phyloP scores from a whole-genome alignment of 2,113 vertebrate species.

The Mesembrinibis cayennensis region DNA sequence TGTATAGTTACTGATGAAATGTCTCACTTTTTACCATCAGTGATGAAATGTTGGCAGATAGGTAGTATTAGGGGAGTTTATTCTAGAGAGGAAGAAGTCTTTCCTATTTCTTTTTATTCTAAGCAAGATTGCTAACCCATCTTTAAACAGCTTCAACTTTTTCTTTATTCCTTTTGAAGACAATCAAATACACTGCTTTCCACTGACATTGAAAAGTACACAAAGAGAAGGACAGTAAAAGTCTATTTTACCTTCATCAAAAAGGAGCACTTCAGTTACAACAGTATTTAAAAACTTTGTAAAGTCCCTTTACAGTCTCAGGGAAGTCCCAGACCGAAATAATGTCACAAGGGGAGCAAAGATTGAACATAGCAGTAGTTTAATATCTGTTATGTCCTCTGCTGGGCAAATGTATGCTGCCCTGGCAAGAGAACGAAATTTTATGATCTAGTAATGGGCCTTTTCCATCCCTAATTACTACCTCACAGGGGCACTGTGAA shows the following conservation, averaged over 20 bases:
- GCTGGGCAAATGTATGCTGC: background rate
- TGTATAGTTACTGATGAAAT: background rate
- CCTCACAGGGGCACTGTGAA: constrained; percentile 6
- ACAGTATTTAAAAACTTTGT: background rate
- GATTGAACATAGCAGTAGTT: background rate
- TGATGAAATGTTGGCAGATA: background rate
- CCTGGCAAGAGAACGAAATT: constrained; percentile 10
- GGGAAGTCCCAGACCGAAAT: background rate
- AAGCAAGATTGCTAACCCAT: background rate
- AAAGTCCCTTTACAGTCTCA: background rate
- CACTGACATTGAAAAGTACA: background rate
- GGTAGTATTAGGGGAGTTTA: background rate
- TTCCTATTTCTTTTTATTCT: background rate
- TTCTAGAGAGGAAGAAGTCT: background rate
- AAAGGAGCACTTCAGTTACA: background rate
- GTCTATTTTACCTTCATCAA: background rate
- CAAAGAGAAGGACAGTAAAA: background rate
- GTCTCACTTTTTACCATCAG: background rate
- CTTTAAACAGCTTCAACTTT: background rate
- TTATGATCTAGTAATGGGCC: background rate
- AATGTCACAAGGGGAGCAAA: background rate
- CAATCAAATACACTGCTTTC: background rate
- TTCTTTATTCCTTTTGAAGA: background rate
- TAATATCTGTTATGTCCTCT: constrained; percentile 1
- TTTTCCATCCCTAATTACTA: constrained; percentile 28